These are phyloP conservation scores for Troilus luridus DNA, from an alignment of 2,888 invertebrate species.

Conservation along the genomic window DNA sequence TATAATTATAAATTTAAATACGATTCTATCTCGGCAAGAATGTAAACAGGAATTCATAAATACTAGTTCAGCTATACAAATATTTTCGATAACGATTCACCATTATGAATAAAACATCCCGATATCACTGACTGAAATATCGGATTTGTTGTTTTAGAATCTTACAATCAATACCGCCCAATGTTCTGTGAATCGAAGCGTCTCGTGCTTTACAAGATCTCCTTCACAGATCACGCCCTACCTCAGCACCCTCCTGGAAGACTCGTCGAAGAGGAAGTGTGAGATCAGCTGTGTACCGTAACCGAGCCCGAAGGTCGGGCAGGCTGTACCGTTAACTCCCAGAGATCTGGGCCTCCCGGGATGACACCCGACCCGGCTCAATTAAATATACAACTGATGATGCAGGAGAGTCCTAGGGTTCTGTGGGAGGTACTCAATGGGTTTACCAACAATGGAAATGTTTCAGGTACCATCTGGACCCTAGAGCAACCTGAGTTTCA, in stretches of 20 bases:
- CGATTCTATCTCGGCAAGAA: too few relatives aligned
- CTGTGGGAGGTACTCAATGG: neutral
- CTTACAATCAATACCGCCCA: too few relatives aligned
- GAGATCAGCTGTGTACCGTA: conserved; percentile 34
- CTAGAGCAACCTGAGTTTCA: neutral
- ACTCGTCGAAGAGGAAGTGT: conserved; percentile 16
- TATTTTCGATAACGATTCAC: too few relatives aligned
- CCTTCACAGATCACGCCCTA: neutral
- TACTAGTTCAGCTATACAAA: too few relatives aligned
- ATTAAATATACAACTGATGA: neutral
- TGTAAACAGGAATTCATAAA: too few relatives aligned
- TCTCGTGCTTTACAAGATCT: too few relatives aligned
- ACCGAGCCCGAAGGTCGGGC: conserved; percentile 17
- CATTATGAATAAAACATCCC: too few relatives aligned
- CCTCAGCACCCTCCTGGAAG: neutral
- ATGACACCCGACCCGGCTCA: neutral
- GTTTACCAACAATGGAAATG: neutral
- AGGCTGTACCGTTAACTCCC: conserved; percentile 4
- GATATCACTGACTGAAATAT: too few relatives aligned
- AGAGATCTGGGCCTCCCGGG: neutral
- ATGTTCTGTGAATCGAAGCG: too few relatives aligned
- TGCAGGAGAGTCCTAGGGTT: neutral
- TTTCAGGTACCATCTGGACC: neutral
- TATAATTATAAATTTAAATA: too few relatives aligned
- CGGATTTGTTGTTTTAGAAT: too few relatives aligned